Evolutionary conservation across 2,888 invertebrate genomes (phyloP), one percentile per base, ranked within the genome.

Genomic region (Acronicta leporina): DNA sequence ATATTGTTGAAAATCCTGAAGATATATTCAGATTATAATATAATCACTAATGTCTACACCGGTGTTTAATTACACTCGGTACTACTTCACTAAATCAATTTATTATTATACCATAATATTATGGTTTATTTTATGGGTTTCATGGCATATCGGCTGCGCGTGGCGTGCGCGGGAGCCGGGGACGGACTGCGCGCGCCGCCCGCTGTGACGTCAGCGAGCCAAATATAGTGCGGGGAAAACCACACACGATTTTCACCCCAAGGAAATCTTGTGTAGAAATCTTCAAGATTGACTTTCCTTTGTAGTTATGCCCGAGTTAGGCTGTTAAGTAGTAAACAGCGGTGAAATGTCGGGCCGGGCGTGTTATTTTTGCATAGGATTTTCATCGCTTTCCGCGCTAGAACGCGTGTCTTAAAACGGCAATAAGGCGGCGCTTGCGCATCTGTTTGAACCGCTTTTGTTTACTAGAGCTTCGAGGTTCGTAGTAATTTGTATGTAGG

Each of bases 281-380:
- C 2, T 6, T 35, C 78, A 87, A 68, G 68, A 83, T 80, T 42
- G 5, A 75, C 48, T 72, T 75, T 87, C n/a, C 67, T 46, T 9
- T 81, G 75, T 6, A 35, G 9, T 43, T 4, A 15, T 8, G 3
- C 8, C 68, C 30, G 49, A 58, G 68, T 82, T 88, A 77, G 25
- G 83, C 62, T 78, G 60, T 87, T 85, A 70, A 48, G 49, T 50
- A 46, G 35, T 63, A 59, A 51, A 59, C 14, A 46, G 46, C 62
- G 75, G 84, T 83, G 87, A 90, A 90, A 90, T 88, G 88, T 89
- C 87, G 86, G 86, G 78, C 76, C 83, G 84, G 84, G 84, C 76
- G 85, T 90, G 94, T 93, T 94, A 94, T 94, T 94, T 94, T 93
- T 88, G 92, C 91, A 85, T 88, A 86, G 87, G 77, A 87, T 90